Conservation (phyloP, 2,888 invertebrate genomes). For the Parthenolecanium corni region DNA sequence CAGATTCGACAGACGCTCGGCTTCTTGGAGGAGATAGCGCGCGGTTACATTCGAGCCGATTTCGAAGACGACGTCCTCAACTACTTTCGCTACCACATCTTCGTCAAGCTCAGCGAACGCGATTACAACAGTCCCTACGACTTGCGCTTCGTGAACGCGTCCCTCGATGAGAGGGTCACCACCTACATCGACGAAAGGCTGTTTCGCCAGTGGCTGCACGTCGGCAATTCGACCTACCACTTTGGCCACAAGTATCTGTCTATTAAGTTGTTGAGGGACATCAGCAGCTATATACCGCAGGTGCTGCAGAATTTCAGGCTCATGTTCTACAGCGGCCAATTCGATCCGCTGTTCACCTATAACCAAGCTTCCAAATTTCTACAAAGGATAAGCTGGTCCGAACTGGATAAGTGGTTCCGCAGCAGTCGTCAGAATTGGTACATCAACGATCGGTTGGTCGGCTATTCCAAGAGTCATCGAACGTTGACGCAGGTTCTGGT, state of each 20-base stretch:
- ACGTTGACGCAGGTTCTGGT: constrained; percentile 13
- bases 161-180: too few species aligned
- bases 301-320: background rate
- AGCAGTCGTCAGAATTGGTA: background rate
- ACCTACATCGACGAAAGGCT: background rate
- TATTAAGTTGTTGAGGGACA: background rate
- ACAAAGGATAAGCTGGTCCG: background rate
- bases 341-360: constrained; percentile 5
- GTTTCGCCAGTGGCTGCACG: background rate
- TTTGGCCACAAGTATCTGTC: background rate
- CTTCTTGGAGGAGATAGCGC: too few species aligned
- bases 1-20: too few species aligned
- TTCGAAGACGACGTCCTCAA: too few species aligned
- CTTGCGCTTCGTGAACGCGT: too few species aligned
- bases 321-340: constrained; percentile 11
- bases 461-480: background rate
- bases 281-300: background rate
- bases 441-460: background rate
- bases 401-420: background rate
- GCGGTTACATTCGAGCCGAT: too few species aligned
- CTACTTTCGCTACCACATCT: too few species aligned
- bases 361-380: background rate
- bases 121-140: too few species aligned
- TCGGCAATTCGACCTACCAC: background rate
- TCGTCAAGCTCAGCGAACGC: too few species aligned